Conservation (phyloP, 2,888 invertebrate species). For the Agriotes lineatus region DNA sequence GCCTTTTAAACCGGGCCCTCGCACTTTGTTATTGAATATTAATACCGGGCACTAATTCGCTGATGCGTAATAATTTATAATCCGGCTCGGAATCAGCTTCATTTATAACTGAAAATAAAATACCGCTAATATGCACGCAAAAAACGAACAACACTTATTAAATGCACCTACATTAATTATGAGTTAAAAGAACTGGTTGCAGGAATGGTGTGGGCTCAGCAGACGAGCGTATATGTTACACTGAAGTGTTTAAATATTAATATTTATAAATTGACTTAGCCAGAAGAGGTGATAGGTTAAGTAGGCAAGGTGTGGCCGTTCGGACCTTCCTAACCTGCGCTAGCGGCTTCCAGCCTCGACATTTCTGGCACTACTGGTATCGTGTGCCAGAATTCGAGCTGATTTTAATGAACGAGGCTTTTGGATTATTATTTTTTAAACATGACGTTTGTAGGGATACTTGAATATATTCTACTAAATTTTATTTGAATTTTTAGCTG, state of each 20-base stretch:
- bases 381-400: not conserved
- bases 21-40: constrained; percentile 27
- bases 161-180: constrained; percentile 54
- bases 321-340: constrained; percentile 52
- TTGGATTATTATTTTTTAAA: too few relatives aligned
- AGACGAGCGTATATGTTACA: constrained; percentile 55
- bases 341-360: constrained; percentile 18
- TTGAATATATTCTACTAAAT: too few relatives aligned
- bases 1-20: constrained; percentile 12
- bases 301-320: constrained; percentile 62
- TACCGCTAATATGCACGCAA: constrained; percentile 31
- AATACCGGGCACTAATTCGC: constrained; percentile 28
- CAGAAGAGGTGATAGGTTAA: constrained; percentile 64
- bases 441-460: too few relatives aligned
- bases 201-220: constrained; percentile 50
- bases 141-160: constrained; percentile 49
- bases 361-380: not conserved
- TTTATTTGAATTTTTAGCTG: too few relatives aligned
- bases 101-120: constrained; percentile 38
- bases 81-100: constrained; percentile 16
- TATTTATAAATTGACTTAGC: constrained; percentile 65
- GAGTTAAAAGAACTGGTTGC: constrained; percentile 52
- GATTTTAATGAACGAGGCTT: not conserved
- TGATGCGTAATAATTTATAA: constrained; percentile 29
- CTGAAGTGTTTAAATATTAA: constrained; percentile 63